Base-by-base conservation (phyloP, 2,113 vertebrate species). In the Gobio gobio region DNA sequence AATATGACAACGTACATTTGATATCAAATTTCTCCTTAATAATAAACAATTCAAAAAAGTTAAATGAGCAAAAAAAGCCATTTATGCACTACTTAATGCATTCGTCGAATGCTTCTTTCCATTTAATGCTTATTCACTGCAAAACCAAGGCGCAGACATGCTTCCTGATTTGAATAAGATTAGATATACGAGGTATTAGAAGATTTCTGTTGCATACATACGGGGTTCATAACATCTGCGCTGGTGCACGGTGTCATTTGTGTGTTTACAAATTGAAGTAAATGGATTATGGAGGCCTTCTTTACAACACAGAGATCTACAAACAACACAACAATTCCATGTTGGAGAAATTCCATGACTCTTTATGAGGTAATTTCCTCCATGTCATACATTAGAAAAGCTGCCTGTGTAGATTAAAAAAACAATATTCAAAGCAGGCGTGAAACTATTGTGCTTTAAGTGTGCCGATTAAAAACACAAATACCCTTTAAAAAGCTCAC, bases 211-310 rank as follows among this genome's bases (percentile, higher is more conserved):
- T 82, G 36, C 77, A 79, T 43, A 63, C 18, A 79, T 63, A 24
- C 18, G 58, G 47, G 63, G 63, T 70, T 82, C 64, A 56, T 82
- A 82, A 40, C 64, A 82, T 82, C 80, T 82, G 80, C 64, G 49
- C 80, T 72, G 45, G 45, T 68, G 18, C 45, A 49, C 5, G 5
- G 29, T 82, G 80, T 43, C 49, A 58, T 82, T 82, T 82, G 47
- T 40, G 64, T 16, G 29, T 51, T 82, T 72, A 70, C 63, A 82
- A 72, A 82, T 54, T 70, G 29, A 72, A 70, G 66, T 82, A 82
- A 82, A 82, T 82, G 22, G 64, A 82, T 82, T 82, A 82, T 24
- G 64, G 80, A 82, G 64, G 64, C 64, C 64, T 82, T 82, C 80
- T 82, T 70, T 82, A 33, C 63, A 82, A 70, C 61, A 70, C 47